phyloP scores from a whole-genome alignment of 2,797 vertebrate genomes.

The Coracias cyanogaster region DNA sequence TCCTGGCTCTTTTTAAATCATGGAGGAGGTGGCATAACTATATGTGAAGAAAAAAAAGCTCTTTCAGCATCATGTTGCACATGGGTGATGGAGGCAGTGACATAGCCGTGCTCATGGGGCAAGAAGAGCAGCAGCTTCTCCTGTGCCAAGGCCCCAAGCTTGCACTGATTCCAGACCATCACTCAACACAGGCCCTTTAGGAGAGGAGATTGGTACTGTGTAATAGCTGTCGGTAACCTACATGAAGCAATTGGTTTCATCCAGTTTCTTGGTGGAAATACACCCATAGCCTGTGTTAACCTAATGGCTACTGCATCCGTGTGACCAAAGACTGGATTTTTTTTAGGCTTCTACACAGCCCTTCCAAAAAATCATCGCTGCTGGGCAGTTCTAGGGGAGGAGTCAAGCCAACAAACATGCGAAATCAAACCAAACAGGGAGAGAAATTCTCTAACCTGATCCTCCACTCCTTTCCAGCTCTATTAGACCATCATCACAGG shows the following conservation, averaged over 20 bases:
- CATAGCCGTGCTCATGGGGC: fast-evolving
- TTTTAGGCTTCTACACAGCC: background rate
- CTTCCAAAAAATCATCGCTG: background rate
- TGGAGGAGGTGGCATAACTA: background rate
- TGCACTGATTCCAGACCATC: background rate
- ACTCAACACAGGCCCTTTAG: background rate
- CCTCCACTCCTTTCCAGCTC: background rate
- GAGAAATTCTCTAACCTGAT: background rate
- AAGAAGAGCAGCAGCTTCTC: background rate
- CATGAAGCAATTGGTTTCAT: background rate
- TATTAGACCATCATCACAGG: background rate
- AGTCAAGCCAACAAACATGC: background rate
- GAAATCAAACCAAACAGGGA: background rate
- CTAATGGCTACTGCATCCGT: background rate
- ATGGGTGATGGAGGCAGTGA: background rate
- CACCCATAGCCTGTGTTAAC: background rate
- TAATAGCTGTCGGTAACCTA: background rate
- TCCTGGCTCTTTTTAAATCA: background rate
- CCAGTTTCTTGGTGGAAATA: background rate
- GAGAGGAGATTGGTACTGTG: background rate
- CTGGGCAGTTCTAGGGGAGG: background rate
- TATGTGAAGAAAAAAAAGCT: background rate
- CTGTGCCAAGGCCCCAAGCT: too few relatives aligned
- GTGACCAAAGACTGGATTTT: background rate
- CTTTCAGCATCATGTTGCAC: background rate